Conservation (phyloP, 2,113 vertebrate genomes). For the Rhinoptilus africanus region DNA sequence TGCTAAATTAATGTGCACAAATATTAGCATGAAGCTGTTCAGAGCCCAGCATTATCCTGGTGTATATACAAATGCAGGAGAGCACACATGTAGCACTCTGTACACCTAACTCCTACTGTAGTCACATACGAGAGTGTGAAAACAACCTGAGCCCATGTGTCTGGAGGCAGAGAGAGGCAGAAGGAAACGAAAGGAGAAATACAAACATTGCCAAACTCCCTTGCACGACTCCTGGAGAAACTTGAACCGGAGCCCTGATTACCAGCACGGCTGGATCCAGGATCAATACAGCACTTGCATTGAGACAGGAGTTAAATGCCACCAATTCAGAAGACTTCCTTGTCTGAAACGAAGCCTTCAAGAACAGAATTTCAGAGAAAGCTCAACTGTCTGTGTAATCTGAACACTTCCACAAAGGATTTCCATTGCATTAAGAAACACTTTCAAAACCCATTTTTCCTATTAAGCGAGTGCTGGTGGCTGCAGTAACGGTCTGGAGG, state of each 20-base stretch:
- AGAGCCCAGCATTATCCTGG: background rate
- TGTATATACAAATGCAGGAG: background rate
- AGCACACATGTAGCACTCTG: background rate
- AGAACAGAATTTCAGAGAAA: background rate
- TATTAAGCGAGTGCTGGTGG: background rate
- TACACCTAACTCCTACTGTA: background rate
- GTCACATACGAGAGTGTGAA: fast-evolving
- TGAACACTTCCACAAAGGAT: background rate
- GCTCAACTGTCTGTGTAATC: background rate
- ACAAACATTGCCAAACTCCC: background rate
- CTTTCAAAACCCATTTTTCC: background rate
- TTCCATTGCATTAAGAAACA: background rate
- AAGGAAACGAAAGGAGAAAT: background rate
- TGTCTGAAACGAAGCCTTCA: background rate
- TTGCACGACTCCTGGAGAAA: background rate
- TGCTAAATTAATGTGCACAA: background rate
- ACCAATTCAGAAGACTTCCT: background rate
- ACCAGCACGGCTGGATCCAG: background rate
- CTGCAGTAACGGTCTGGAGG: background rate
- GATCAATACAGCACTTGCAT: background rate
- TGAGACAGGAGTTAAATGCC: background rate
- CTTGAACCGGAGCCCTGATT: background rate
- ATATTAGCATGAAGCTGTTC: background rate
- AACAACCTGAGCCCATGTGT: background rate
- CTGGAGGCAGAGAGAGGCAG: background rate